A percentile compares a stretch with the other conserved stretches of the same genome.
These are phyloP conservation scores for Phrynosoma platyrhinos DNA, from an alignment of 2,113 vertebrate genomes.

Conservation along the genomic window DNA sequence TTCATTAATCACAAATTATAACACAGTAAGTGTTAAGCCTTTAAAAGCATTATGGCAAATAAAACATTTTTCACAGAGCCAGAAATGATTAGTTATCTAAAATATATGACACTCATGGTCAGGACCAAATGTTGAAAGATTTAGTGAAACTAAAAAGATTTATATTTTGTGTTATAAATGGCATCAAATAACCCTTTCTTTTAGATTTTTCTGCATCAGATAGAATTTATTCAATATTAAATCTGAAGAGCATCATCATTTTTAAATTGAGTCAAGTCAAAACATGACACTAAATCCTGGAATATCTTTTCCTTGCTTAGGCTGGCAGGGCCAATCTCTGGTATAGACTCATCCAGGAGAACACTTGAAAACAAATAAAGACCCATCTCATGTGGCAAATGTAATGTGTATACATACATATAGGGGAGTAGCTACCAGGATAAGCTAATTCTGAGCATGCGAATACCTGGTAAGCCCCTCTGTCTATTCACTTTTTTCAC, in stretches of 20 bases:
- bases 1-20: slow-evolving; percentile 53
- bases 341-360: too few species aligned
- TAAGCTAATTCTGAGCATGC: neutral
- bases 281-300: neutral
- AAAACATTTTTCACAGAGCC: slow-evolving; percentile 70
- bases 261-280: neutral
- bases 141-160: slow-evolving; percentile 66
- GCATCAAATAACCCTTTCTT: slow-evolving; percentile 47
- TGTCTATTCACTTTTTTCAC: neutral
- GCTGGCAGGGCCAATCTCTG: neutral
- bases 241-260: neutral
- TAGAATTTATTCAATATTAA: neutral
- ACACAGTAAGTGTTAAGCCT: slow-evolving; percentile 73
- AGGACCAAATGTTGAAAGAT: slow-evolving; percentile 62
- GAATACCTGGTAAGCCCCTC: neutral
- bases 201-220: neutral
- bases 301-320: neutral
- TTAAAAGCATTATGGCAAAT: slow-evolving; percentile 71
- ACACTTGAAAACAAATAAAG: neutral
- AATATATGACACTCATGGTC: slow-evolving; percentile 64
- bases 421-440: neutral
- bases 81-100: slow-evolving; percentile 68
- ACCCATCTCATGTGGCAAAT: neutral
- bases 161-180: slow-evolving; percentile 50
- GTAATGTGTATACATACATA: too few species aligned